Evolutionary conservation across 2,113 vertebrate genomes (phyloP).

Genomic region (Myiopsitta monachus): DNA sequence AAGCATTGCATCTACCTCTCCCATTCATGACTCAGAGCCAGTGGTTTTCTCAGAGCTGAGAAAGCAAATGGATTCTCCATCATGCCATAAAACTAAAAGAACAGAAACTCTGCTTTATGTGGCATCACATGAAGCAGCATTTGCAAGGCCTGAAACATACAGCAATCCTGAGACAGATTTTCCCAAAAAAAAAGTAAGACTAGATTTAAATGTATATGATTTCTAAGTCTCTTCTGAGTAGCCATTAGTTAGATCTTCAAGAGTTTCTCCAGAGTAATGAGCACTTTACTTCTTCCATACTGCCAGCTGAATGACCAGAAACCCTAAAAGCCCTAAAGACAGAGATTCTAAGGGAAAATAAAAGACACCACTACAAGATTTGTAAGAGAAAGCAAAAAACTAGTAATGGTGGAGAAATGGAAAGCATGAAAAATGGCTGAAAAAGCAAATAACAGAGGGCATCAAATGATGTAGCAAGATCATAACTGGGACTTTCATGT

Average conservation of each 20-base stretch:
- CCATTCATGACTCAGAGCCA: neutral
- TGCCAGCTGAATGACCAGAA: neutral
- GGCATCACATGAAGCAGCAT: neutral
- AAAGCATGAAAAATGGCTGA: neutral
- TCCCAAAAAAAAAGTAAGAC: neutral
- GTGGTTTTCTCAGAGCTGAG: neutral
- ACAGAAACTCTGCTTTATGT: neutral
- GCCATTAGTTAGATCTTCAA: neutral
- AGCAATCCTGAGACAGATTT: neutral
- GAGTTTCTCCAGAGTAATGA: neutral
- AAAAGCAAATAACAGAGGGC: neutral
- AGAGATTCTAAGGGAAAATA: neutral
- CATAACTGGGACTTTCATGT: rapidly evolving
- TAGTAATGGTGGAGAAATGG: neutral
- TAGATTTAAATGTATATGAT: neutral
- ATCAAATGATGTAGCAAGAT: neutral
- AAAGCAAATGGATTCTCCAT: neutral
- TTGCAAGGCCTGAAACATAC: neutral
- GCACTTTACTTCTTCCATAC: neutral
- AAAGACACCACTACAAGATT: neutral
- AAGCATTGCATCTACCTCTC: neutral
- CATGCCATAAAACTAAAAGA: neutral
- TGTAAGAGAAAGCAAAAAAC: neutral
- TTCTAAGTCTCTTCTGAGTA: neutral
- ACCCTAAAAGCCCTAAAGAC: neutral